Conservation (phyloP, 2,888 invertebrate species). For the Tenthredo livida region DNA sequence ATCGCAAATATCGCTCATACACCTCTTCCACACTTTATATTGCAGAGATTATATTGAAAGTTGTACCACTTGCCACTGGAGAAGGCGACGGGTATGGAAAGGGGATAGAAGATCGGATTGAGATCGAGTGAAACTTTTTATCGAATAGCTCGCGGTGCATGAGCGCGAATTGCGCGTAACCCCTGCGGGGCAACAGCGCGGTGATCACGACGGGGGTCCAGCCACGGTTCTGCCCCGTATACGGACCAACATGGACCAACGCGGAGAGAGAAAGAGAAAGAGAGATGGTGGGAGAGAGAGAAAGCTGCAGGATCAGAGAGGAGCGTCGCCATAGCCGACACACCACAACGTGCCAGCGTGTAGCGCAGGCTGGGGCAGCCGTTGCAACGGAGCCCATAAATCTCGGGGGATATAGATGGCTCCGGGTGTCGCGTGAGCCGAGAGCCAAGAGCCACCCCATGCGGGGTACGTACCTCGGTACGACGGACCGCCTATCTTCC, state of each 20-base stretch:
- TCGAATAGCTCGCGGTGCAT: conserved; percentile 68
- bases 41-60: neutral
- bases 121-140: conserved; percentile 75
- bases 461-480: conserved; percentile 74
- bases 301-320: neutral
- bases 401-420: conserved; percentile 77
- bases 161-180: conserved; percentile 77
- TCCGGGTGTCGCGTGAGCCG: conserved; percentile 77
- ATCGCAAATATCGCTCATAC: neutral
- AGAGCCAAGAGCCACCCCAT: conserved; percentile 75
- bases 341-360: conserved; percentile 67
- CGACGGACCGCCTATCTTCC: conserved; percentile 58
- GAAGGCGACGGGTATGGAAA: conserved; percentile 46
- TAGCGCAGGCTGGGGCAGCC: conserved; percentile 73
- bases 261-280: conserved; percentile 15
- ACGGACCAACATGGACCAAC: conserved; percentile 40
- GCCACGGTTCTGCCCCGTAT: conserved; percentile 63
- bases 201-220: conserved; percentile 75
- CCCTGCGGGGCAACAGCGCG: conserved; percentile 77
- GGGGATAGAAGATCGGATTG: conserved; percentile 68
- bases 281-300: conserved; percentile 21
- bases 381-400: conserved; percentile 77
- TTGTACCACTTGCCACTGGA: conserved; percentile 28
- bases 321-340: conserved; percentile 57
- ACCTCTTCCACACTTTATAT: neutral